phyloP scores from a whole-genome alignment of 2,888 invertebrate genomes.

The Pandemis heparana region DNA sequence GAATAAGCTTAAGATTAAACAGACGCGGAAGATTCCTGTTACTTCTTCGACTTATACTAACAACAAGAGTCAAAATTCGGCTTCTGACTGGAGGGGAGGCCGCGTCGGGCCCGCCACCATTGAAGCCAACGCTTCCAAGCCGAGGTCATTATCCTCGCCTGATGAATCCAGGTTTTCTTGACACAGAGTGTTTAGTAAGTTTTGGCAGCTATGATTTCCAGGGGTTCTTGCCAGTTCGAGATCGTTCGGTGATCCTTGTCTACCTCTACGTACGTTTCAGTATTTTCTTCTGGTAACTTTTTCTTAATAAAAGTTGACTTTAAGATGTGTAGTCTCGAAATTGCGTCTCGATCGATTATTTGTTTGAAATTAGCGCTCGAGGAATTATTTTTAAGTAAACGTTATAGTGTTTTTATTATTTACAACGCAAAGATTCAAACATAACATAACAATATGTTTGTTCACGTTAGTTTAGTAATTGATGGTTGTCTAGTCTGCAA shows the following conservation, averaged over 20 bases:
- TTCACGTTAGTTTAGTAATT: slow-evolving; percentile 14
- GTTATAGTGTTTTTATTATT: background rate
- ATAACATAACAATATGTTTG: background rate
- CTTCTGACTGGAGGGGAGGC: slow-evolving; percentile 56
- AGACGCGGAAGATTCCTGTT: slow-evolving; percentile 78
- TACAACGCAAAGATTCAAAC: background rate
- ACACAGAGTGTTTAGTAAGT: slow-evolving; percentile 51
- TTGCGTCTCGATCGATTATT: slow-evolving; percentile 28
- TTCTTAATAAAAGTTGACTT: slow-evolving; percentile 31
- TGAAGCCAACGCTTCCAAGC: slow-evolving; percentile 70
- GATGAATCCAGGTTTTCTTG: slow-evolving; percentile 80
- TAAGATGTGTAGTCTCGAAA: slow-evolving; percentile 28
- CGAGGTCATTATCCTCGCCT: slow-evolving; percentile 66
- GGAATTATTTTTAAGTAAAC: background rate
- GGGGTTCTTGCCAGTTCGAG: slow-evolving; percentile 35
- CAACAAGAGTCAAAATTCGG: slow-evolving; percentile 60
- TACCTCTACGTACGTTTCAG: slow-evolving; percentile 26
- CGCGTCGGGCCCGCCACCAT: slow-evolving; percentile 56
- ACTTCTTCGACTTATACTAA: slow-evolving; percentile 79
- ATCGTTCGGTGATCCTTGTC: slow-evolving; percentile 13
- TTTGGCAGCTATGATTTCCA: slow-evolving; percentile 32
- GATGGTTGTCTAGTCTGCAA: slow-evolving; percentile 35
- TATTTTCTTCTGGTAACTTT: slow-evolving; percentile 38
- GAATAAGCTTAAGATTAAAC: slow-evolving; percentile 78
- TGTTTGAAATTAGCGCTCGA: background rate